Evolutionary conservation across 35 echinoderm and acorn worm genomes (phyloP), one percentile per base, ranked within the genome.

Genomic region (Apostichopus japonicus): DNA sequence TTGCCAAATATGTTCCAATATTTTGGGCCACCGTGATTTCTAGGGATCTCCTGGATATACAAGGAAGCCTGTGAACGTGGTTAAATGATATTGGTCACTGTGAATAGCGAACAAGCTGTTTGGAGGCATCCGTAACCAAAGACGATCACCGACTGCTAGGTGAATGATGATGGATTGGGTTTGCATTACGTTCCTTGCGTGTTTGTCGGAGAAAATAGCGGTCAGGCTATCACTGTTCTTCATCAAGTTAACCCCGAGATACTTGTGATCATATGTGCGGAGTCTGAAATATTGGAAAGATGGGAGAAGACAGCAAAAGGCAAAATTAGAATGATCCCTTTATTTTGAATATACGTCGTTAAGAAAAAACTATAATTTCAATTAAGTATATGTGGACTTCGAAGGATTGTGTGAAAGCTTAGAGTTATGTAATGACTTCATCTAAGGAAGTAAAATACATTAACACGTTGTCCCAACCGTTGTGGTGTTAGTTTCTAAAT

Each of bases 51-150:
- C 94, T 44, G 59, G 90, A 53, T 95, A 96, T 53, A 99, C 54
- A 0, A 99, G 86, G 79, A 96, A 99, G 4, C 95, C 97, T 1
- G 87, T 94, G 52, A 99, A 99, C 1, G 95, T 96, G 14, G 76
- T 53, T 59, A 94, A 87, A 19, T 93, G 86, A 56, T 92, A 94
- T 15, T 73, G 17, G 16, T 94, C 93, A 73, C 92, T 92, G 84
- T 95, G 91, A 21, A 99, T 61, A 1, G 80, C 95, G 80, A 75
- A 96, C 23, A 65, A 7, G 13, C 87, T 62, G 17, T 87, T 93
- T 65, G 97, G 91, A 7, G 93, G 93, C 54, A 96, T 67, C 56
- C 93, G 79, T 19, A 99, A 77, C 93, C 92, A 99, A 5, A 99
- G 76, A 4, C 9, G n/a, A 76, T 99, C 97, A 0, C 82, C 95